Percentiles rank a stretch among this genome's conserved stretches.
phyloP scores from a whole-genome alignment of 2,888 invertebrate species.

The Trypoxylon attenuatum region DNA sequence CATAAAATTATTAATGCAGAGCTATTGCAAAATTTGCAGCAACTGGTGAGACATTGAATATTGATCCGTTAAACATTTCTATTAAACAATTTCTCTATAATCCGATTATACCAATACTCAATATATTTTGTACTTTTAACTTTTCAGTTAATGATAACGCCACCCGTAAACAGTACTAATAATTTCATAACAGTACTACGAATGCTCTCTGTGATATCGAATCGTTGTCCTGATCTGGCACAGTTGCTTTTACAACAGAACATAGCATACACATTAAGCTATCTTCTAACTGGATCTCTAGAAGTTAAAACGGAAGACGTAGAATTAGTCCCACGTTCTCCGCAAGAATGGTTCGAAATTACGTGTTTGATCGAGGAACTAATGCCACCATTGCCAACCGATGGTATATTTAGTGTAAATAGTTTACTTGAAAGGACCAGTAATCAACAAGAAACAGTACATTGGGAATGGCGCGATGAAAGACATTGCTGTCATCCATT shows the following conservation, averaged over 20 bases:
- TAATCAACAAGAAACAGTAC: conserved; percentile 83
- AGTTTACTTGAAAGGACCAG: conserved; percentile 87
- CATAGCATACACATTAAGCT: conserved; percentile 95
- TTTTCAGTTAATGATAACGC: conserved; percentile 92
- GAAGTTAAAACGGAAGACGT: conserved; percentile 81
- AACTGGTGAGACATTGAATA: conserved; percentile 79
- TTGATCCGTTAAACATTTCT: not conserved
- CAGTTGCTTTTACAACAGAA: conserved; percentile 94
- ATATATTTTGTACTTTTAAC: conserved; percentile 31
- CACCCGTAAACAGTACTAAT: conserved; percentile 94
- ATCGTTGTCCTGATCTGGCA: conserved; percentile 95
- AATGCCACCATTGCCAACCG: conserved; percentile 95
- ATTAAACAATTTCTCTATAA: not conserved
- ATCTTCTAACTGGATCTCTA: conserved; percentile 92
- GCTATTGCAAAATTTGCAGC: conserved; percentile 93
- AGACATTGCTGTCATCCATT: conserved; percentile 93
- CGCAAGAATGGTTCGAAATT: conserved; percentile 98
- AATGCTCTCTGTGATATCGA: conserved; percentile 97
- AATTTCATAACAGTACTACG: conserved; percentile 97
- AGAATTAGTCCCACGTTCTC: conserved; percentile 91
- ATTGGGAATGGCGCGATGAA: conserved; percentile 99
- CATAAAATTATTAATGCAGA: conserved; percentile 96
- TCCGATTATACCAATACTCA: not conserved
- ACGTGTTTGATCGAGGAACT: conserved; percentile 97
- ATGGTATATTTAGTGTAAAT: conserved; percentile 97